Evolutionary conservation across 2,797 vertebrate genomes (phyloP), one percentile per base, ranked within the genome.

Genomic region (Acropternis orthonyx): DNA sequence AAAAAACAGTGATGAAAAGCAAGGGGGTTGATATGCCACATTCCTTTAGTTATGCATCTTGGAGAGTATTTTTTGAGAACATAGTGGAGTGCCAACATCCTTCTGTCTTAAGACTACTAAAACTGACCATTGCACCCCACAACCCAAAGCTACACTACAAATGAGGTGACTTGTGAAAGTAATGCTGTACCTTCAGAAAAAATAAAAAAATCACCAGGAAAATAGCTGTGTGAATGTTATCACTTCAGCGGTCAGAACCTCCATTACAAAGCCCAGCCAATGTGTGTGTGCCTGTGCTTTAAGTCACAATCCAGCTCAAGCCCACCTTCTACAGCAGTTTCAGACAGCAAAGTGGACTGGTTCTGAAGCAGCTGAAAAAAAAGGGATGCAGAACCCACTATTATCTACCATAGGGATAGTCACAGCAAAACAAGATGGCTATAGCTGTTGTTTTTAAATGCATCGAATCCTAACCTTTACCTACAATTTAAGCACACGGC

Each of bases 221-320:
- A 80, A 93, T 34, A 89, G 55, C 92, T 10, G 12, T 73, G 59
- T 80, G 66, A 86, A 84, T 2, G 27, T 36, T 92, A 73, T 2
- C 89, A 61, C 36, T 85, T 71, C 62, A 72, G 67, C 87, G 84
- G 81, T 87, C 89, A 56, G 48, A 91, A 92, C 72, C 78, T 93
- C 72, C 67, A 91, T 93, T 89, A 92, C 48, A 85, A 61, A 78
- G 46, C 51, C 66, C 65, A 86, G 52, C 7, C 48, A 44, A 24
- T 1, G 14, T 15, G 12, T 20, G 8, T 23, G 22, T 19, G 51
- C 13, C 27, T 81, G 37, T 19, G 89, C 34, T n/a, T 63, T 55
- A 14, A 32, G 44, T 52, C 75, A 67, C 43, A 76, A 6, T 11
- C 48, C 71, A 76, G n/a, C 81, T 89, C 84, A 91, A 95, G 63